phyloP scores from a whole-genome alignment of 2,888 invertebrate genomes.

The Pasiphila rectangulata region DNA sequence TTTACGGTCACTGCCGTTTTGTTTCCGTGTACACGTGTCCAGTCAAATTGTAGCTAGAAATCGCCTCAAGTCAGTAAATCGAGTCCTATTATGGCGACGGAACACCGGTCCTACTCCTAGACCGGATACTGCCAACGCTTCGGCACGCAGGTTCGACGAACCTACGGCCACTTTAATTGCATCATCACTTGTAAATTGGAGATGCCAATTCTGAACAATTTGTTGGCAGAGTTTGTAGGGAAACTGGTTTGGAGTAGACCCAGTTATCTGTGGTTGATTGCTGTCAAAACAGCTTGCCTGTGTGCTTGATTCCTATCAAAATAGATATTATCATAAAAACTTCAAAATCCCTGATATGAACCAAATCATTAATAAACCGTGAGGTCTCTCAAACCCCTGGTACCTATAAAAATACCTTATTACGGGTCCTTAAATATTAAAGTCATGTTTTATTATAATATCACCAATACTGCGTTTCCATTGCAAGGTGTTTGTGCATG shows the following conservation, averaged over 20 bases:
- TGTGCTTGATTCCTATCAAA: background rate
- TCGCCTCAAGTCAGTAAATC: background rate
- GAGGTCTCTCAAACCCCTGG: no score
- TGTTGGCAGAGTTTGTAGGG: constrained; percentile 3
- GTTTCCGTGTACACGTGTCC: no score
- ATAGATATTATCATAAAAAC: no score
- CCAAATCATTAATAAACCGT: no score
- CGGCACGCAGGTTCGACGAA: constrained; percentile 26
- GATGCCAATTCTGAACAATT: constrained; percentile 14
- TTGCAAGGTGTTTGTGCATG: no score
- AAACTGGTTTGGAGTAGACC: constrained; percentile 3
- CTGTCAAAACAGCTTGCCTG: background rate
- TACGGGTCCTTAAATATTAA: no score
- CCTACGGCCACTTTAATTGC: constrained; percentile 24
- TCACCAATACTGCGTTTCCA: no score
- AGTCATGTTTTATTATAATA: no score
- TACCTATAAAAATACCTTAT: no score
- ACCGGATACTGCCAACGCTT: constrained; percentile 21
- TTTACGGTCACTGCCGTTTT: no score
- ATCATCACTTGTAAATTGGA: constrained; percentile 17
- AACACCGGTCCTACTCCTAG: constrained; percentile 1
- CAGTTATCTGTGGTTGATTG: background rate
- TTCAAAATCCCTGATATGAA: no score
- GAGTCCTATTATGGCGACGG: constrained; percentile 11
- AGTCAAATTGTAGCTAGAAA: constrained; percentile 1